Evolutionary conservation across 2,888 invertebrate genomes (phyloP).

Genomic region (Dolichopus griseipennis): DNA sequence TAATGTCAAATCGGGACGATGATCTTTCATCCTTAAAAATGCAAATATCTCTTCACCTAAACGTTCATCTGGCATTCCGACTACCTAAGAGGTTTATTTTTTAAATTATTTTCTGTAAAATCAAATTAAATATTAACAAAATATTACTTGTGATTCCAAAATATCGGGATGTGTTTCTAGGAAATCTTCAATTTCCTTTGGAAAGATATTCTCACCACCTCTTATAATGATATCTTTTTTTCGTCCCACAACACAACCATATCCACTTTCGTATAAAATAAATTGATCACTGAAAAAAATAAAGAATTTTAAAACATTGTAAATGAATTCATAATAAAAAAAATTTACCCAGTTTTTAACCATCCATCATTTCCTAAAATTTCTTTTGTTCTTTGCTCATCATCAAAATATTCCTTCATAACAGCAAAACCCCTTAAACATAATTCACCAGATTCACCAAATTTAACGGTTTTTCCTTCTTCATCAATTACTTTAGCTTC

Average conservation of each 20-base stretch:
- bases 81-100: conserved; percentile 43
- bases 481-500: conserved; percentile 54
- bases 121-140: neutral
- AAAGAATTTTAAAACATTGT: neutral
- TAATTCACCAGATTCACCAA: conserved; percentile 63
- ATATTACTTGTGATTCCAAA: conserved; percentile 54
- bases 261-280: conserved; percentile 55
- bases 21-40: conserved; percentile 49
- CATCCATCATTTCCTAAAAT: conserved; percentile 57
- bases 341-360: conserved; percentile 61
- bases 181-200: conserved; percentile 68
- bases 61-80: conserved; percentile 60
- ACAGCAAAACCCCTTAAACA: conserved; percentile 59
- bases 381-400: conserved; percentile 60
- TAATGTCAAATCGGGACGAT: conserved; percentile 42
- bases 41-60: conserved; percentile 66
- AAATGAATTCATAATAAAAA: neutral
- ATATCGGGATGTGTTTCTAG: conserved; percentile 60
- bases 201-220: conserved; percentile 76
- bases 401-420: conserved; percentile 69
- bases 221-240: conserved; percentile 69
- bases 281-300: conserved; percentile 44
- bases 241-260: conserved; percentile 59
- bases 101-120: no score
- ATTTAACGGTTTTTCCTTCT: conserved; percentile 52